Base-by-base conservation (phyloP, 2,888 invertebrate genomes). In the Zygogramma bicolorata region DNA sequence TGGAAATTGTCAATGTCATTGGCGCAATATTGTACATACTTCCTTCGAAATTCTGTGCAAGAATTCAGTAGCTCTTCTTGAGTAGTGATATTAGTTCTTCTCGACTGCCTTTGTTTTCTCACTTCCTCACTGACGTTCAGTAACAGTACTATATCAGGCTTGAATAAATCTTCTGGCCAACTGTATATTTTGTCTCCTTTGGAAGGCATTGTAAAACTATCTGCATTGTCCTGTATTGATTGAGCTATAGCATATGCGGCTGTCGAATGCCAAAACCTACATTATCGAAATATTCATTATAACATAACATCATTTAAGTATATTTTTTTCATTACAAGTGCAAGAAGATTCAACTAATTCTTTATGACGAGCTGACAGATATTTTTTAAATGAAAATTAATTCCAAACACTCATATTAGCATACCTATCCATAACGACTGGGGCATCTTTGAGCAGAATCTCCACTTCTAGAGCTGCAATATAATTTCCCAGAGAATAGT, bases 371-470 rank as follows among this genome's bases (percentile, higher is more conserved):
- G n/a, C n/a, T n/a, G n/a, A n/a, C n/a, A n/a, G n/a, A n/a, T n/a
- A n/a, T n/a, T n/a, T n/a, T n/a, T n/a, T n/a, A n/a, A n/a, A n/a
- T n/a, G n/a, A n/a, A n/a, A n/a, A n/a, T n/a, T n/a, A n/a, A n/a
- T n/a, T n/a, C n/a, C n/a, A n/a, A 38, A 13, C 10, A 13, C 5
- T 38, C 13, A 38, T 6, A 34, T 60, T 2, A 15, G 4, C n/a
- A n/a, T 81, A 88, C 87, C 88, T 85, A 75, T 89, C 89, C 82
- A 88, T 83, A 34, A 89, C 80, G 2, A 88, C 86, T n/a, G 88
- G 87, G 63, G 78, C 76, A 27, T 80, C 63, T 38, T 82, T 73
- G 49, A 87, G 74, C 15, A 85, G 68, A 31, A 77, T 62, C 6
- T 80, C 70, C 20, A 88, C 81, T 79, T 88, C 85, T 34, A 85